These are phyloP conservation scores for Psococerastis gibbosa DNA, from an alignment of 2,888 invertebrate species.

Conservation along the genomic window DNA sequence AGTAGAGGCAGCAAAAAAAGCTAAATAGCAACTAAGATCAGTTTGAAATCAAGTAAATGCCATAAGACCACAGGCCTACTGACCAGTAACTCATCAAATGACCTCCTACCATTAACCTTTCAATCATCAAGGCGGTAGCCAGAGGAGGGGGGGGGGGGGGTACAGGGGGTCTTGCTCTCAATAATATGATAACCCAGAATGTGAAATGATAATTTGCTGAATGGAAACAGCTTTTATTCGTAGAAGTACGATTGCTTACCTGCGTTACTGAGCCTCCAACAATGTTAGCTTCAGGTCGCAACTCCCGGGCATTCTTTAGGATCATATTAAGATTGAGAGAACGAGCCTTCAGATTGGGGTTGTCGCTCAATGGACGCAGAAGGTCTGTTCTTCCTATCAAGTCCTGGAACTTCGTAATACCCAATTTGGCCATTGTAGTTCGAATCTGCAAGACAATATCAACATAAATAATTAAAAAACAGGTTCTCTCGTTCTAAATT, in stretches of 20 bases:
- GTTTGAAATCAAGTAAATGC: no score
- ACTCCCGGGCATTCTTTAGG: constrained; percentile 70
- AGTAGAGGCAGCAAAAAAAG: background rate
- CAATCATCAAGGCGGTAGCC: no score
- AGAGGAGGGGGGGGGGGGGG: no score
- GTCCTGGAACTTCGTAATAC: constrained; percentile 74
- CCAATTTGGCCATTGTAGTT: constrained; percentile 75
- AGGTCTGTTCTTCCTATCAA: constrained; percentile 83
- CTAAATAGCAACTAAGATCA: constrained; percentile 2
- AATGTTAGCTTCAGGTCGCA: constrained; percentile 80
- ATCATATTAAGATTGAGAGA: constrained; percentile 69
- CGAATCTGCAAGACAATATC: constrained; percentile 41
- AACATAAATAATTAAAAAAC: constrained; percentile 4
- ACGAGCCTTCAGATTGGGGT: constrained; percentile 58
- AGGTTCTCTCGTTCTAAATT: background rate
- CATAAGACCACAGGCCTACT: no score
- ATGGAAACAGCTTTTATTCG: no score
- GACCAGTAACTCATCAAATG: no score
- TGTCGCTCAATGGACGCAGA: constrained; percentile 50
- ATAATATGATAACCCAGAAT: no score
- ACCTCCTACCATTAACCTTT: no score
- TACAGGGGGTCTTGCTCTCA: no score
- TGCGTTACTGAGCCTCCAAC: constrained; percentile 71
- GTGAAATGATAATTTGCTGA: no score
- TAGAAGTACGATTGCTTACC: constrained; percentile 25